Evolutionary conservation across 1,140 invertebrate genomes (phyloP).

Genomic region (Phymorhynchus buccinoides): DNA sequence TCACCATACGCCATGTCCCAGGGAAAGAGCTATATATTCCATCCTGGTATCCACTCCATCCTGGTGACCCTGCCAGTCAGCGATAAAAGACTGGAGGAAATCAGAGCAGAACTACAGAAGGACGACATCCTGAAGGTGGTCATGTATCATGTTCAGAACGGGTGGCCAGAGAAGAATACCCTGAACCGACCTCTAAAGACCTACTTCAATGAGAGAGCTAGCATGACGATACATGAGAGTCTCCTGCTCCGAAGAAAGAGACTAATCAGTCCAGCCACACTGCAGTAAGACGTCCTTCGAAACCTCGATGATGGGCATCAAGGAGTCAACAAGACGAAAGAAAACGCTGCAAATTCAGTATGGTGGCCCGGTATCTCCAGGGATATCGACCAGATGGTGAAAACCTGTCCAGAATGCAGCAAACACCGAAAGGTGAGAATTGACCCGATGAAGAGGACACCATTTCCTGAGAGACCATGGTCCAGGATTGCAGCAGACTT

Average conservation of each 20-base stretch:
- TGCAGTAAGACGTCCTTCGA: slow-evolving; percentile 22
- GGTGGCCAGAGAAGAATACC: slow-evolving; percentile 25
- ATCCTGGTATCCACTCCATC: too few species aligned
- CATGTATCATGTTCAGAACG: slow-evolving; percentile 25
- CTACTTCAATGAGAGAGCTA: neutral
- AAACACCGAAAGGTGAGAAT: slow-evolving; percentile 21
- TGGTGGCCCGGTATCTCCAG: slow-evolving; percentile 34
- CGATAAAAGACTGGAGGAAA: neutral
- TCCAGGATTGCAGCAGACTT: too few species aligned
- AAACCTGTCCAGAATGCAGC: slow-evolving; percentile 43
- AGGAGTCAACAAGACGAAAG: slow-evolving; percentile 37
- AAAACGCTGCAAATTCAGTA: slow-evolving; percentile 11
- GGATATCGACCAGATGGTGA: slow-evolving; percentile 26
- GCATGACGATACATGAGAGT: neutral
- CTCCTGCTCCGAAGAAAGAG: neutral
- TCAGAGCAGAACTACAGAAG: neutral
- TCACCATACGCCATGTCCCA: slow-evolving; percentile 38
- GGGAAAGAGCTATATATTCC: too few species aligned
- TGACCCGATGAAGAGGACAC: too few species aligned
- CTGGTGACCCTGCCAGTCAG: neutral
- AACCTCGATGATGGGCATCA: slow-evolving; percentile 43
- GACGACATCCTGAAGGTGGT: neutral
- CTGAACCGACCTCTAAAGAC: neutral
- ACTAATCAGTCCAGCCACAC: slow-evolving; percentile 41
- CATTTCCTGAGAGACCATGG: too few species aligned